phyloP scores from a whole-genome alignment of 2,888 invertebrate genomes.

The Agapetus fuscipes region DNA sequence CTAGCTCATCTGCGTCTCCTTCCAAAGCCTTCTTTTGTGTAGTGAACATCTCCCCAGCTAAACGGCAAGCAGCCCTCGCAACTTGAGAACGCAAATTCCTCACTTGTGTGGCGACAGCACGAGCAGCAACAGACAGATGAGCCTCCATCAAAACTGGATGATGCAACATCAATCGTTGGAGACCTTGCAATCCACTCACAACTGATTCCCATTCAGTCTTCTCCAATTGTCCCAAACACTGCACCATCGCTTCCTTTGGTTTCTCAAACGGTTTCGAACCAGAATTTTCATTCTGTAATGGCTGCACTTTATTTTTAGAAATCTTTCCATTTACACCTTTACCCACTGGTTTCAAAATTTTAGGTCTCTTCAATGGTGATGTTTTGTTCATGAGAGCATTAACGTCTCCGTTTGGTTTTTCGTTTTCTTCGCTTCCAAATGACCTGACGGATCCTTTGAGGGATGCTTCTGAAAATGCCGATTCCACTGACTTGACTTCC shows the following conservation, averaged over 20 bases:
- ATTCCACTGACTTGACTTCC: slow-evolving; percentile 18
- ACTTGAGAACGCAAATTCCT: slow-evolving; percentile 90
- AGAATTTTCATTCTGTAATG: slow-evolving; percentile 2
- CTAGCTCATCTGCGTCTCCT: slow-evolving; percentile 80
- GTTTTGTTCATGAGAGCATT: slow-evolving; percentile 5
- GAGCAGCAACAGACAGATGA: slow-evolving; percentile 60
- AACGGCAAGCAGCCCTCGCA: slow-evolving; percentile 76
- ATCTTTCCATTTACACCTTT: slow-evolving; percentile 23
- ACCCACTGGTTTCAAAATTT: slow-evolving; percentile 23
- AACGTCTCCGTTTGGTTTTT: slow-evolving; percentile 4
- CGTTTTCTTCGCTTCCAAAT: slow-evolving; percentile 9
- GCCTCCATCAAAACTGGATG: slow-evolving; percentile 51
- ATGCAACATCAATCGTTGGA: slow-evolving; percentile 59
- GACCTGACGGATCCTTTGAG: slow-evolving; percentile 10
- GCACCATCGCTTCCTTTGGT: slow-evolving; percentile 54
- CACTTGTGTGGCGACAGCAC: slow-evolving; percentile 66
- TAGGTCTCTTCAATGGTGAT: slow-evolving; percentile 12
- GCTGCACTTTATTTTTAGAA: slow-evolving; percentile 18
- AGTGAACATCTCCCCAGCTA: slow-evolving; percentile 70
- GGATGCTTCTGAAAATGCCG: slow-evolving; percentile 14
- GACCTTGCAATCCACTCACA: slow-evolving; percentile 59
- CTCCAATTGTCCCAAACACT: slow-evolving; percentile 56
- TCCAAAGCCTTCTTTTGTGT: slow-evolving; percentile 48
- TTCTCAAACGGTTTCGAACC: slow-evolving; percentile 47
- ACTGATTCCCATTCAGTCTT: slow-evolving; percentile 72